Evolutionary conservation across 2,888 invertebrate genomes (phyloP), one percentile per base, ranked within the genome.

Genomic region (Nebria brevicollis): DNA sequence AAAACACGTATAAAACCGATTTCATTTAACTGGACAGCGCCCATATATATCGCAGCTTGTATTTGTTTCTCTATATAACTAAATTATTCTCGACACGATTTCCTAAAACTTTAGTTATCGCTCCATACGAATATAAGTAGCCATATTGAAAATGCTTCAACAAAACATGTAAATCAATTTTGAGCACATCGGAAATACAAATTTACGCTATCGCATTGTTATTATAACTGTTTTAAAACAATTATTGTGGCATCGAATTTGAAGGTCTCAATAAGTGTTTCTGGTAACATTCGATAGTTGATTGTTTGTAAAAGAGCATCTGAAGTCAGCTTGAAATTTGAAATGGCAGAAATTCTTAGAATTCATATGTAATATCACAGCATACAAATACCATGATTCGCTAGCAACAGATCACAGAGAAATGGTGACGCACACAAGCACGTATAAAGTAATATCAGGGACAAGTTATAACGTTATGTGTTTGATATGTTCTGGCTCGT

Each of bases 391-490:
- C 13, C 20, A 68, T 68, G 68, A 25, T 54, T 54, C 54, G 68
- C 26, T 5, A 25, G 15, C 20, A 25, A 11, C 68, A 20, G 20
- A 68, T 68, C 68, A 20, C 26, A 68, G 68, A 68, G 20, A 20
- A 68, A 26, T 10, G 68, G 26, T 26, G 68, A 68, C 20, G 7
- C 20, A 20, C 54, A 54, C 54, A 54, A 6, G n/a, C 20, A 68
- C 26, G 15, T 13, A n/a, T 68, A 8, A 68, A 25, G 68, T 68
- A 68, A 68, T 68, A 68, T 68, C 68, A 68, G 68, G 11, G 68
- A 68, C 68, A 68, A 68, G 68, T 68, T 68, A 68, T 68, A 68
- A 68, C 68, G 68, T 68, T 68, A 68, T 68, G 68, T 68, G 68
- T 68, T 68, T 68, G 68, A 68, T 68, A 68, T 68, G 26, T 68